These are phyloP conservation scores for Elachura formosa DNA, from an alignment of 2,113 vertebrate species.

Conservation along the genomic window DNA sequence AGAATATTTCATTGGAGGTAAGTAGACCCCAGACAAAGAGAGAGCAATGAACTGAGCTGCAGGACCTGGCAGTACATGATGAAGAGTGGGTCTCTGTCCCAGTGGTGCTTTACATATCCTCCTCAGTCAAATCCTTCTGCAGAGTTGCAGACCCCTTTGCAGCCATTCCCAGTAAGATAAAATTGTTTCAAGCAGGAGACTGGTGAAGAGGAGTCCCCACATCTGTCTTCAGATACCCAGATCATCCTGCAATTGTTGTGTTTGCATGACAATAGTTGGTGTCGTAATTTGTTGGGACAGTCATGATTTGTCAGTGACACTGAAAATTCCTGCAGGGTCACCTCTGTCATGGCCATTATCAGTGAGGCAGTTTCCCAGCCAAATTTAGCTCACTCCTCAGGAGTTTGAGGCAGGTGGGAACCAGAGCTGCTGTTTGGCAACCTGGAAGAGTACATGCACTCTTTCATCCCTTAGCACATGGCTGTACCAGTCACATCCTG, in stretches of 20 bases:
- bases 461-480: background rate
- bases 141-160: background rate
- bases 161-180: background rate
- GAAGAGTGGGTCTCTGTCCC: background rate
- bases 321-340: background rate
- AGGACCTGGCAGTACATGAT: background rate
- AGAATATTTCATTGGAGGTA: background rate
- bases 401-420: background rate
- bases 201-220: background rate
- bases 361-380: background rate
- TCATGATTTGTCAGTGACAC: background rate
- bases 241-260: background rate
- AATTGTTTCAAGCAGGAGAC: background rate
- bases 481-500: background rate
- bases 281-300: accelerated
- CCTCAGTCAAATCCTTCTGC: background rate
- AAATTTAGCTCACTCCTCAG: background rate
- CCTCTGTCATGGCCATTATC: background rate
- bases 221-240: background rate
- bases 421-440: background rate
- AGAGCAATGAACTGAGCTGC: background rate
- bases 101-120: background rate
- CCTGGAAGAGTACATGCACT: background rate
- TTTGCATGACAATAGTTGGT: background rate
- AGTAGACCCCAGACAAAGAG: background rate